Evolutionary conservation across 2,888 invertebrate genomes (phyloP).

Genomic region (Heteromurus nitidus): DNA sequence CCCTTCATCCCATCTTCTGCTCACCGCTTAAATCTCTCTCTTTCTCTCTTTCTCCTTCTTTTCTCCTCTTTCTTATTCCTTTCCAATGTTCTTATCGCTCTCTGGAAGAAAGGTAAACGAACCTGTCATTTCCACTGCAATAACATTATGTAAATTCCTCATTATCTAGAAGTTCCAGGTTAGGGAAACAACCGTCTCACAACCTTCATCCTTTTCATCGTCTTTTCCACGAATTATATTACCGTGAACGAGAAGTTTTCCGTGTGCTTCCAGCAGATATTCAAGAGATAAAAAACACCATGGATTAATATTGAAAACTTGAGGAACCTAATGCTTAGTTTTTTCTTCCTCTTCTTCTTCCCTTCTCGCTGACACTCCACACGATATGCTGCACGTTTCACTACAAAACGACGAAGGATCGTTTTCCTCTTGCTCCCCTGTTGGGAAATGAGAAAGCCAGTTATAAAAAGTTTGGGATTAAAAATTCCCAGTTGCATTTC

Average conservation of each 20-base stretch:
- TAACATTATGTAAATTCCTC: constrained; percentile 66
- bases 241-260: background rate
- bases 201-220: constrained; percentile 28
- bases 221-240: constrained; percentile 8
- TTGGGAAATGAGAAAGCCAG: background rate
- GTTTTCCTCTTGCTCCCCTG: background rate
- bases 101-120: constrained; percentile 54
- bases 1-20: constrained; percentile 11
- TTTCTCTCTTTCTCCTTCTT: constrained; percentile 13
- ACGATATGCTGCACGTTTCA: background rate
- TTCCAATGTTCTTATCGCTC: background rate
- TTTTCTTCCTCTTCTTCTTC: background rate
- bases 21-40: constrained; percentile 6
- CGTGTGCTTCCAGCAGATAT: background rate
- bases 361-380: background rate
- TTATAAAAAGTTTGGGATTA: constrained; percentile 6
- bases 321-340: too few species aligned
- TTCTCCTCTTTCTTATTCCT: background rate
- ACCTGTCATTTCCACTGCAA: constrained; percentile 60
- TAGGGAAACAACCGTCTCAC: constrained; percentile 43
- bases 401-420: background rate
- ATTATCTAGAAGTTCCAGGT: constrained; percentile 62
- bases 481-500: background rate
- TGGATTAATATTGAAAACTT: constrained; percentile 39
- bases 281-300: background rate